Evolutionary conservation across 1,140 invertebrate genomes (phyloP).

Genomic region (Lutraria rhynchaena): DNA sequence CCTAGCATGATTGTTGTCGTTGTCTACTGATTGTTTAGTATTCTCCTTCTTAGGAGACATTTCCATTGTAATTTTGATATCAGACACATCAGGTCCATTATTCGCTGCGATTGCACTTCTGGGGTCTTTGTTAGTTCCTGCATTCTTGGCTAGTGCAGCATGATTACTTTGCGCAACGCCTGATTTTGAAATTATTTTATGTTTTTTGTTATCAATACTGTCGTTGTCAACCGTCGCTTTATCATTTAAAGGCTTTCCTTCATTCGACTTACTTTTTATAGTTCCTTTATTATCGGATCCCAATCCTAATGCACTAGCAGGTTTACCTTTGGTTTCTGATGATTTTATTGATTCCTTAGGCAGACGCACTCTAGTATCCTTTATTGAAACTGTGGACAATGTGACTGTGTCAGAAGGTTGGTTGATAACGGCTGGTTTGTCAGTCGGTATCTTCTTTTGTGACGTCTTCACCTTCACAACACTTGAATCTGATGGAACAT

Average conservation of each 20-base stretch:
- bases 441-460: neutral
- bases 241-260: too few species aligned
- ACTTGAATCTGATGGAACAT: constrained; percentile 11
- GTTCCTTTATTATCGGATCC: too few species aligned
- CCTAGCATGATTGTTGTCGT: neutral
- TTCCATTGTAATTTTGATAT: neutral
- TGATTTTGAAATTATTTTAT: neutral
- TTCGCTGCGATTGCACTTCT: neutral
- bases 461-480: neutral
- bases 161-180: neutral
- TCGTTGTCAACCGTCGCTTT: too few species aligned
- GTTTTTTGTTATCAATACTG: neutral
- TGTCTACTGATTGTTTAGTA: neutral
- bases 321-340: too few species aligned
- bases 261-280: too few species aligned
- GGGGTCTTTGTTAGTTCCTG: neutral
- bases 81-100: neutral
- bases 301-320: too few species aligned
- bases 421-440: neutral
- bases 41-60: neutral
- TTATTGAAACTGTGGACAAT: neutral
- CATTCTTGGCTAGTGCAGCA: neutral
- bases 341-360: neutral
- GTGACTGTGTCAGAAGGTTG: constrained; percentile 30
- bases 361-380: neutral